A percentile compares a stretch with the other conserved stretches of the same genome.
Conservation (phyloP, 1,140 invertebrate species). For the Bombus confusus region DNA sequence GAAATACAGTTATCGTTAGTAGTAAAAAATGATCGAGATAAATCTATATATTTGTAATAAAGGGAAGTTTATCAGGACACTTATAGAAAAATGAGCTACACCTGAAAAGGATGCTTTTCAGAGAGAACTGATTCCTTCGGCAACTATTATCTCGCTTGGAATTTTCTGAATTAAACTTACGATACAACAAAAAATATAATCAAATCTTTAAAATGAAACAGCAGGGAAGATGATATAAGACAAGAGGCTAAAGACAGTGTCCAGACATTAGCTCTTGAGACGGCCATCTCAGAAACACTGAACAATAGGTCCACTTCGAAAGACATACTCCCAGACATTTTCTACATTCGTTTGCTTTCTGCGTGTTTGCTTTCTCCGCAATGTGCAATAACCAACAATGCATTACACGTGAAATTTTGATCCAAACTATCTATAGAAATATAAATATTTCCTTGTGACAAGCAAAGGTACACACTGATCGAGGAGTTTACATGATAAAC, state of each 20-base stretch:
- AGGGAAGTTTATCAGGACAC: not conserved
- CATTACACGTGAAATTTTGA: not conserved
- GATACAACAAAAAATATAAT: not conserved
- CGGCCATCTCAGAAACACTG: constrained; percentile 12
- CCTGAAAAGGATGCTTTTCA: not conserved
- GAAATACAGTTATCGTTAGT: too few species aligned
- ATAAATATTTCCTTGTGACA: not conserved
- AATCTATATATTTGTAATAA: not conserved
- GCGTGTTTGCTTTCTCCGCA: not conserved
- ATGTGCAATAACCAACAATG: not conserved
- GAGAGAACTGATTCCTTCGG: not conserved
- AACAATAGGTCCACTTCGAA: constrained; percentile 21
- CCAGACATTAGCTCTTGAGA: constrained; percentile 8
- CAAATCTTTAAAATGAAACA: not conserved
- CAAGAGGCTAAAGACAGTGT: not conserved
- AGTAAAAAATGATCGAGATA: too few species aligned
- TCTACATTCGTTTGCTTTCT: not conserved
- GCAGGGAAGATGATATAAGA: not conserved
- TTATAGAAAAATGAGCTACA: too few species aligned
- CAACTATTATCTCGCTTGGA: not conserved
- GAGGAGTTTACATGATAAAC: too few species aligned
- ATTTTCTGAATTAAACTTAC: not conserved
- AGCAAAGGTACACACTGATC: not conserved
- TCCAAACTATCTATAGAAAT: not conserved
- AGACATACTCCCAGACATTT: not conserved